Base-by-base conservation (phyloP, 1,140 invertebrate genomes). In the Arctopsyche grandis region DNA sequence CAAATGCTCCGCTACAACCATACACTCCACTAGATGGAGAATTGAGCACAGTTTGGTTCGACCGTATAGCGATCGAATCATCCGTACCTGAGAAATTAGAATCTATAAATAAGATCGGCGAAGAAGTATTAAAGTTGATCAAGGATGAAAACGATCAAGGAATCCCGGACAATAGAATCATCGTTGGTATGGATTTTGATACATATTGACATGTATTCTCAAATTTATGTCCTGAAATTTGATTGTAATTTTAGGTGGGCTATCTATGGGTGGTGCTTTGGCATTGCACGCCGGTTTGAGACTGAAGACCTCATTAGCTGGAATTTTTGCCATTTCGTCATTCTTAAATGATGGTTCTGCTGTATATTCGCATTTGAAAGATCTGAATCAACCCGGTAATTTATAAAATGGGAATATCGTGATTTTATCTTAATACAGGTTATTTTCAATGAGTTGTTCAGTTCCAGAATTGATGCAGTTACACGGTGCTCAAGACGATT, bases 231-330 rank as follows among this genome's bases (percentile, higher is more conserved):
- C 29, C 7, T 38, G 29, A 38, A 38, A 38, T 38, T 38, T 38
- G 7, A 38, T 1, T 7, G 29, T 38, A 38, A 4, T 38, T 38
- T 38, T 38, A 90, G 91, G 92, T 85, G 93, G 93, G 7, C 94
- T 94, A 84, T 94, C 93, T 44, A 94, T 94, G 93, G 93, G 93
- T 38, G 93, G 93, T 14, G 90, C 91, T 0, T 83, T 94, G 78
- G 89, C 93, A 0, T 83, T 94, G 9, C 92, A 95, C 81, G 85
- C 91, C 21, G 92, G 88, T 1, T 94, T 91, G 78, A 89, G 90
- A 84, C 90, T 90, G 80, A 87, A 90, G 43, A 88, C 87, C 16
- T 86, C 90, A 44, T 43, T 94, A 43, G 93, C 91, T 52, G 94
- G 93, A 46, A 90, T 91, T 38, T 93, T 94, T 86, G 90, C 89